Conservation (phyloP, 2,113 vertebrate genomes). For the Labeo catla region DNA sequence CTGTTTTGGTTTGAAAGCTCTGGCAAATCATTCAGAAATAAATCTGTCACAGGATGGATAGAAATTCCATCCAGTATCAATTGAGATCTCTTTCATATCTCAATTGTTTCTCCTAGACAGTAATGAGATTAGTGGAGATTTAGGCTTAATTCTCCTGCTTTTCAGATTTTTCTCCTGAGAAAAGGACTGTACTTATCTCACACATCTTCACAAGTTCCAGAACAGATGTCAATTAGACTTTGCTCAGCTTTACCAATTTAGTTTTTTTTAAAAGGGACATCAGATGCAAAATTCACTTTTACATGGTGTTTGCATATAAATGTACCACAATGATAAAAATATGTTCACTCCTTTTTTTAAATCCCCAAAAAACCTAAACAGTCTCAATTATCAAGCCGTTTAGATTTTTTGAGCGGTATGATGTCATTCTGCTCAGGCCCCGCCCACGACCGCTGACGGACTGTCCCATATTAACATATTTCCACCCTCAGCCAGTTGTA, state of each 20-base stretch:
- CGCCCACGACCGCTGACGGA: no score
- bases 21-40: background rate
- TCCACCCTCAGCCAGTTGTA: no score
- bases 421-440: no score
- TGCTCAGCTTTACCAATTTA: background rate
- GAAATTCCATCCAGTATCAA: background rate
- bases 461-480: no score
- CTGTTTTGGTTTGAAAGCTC: slow-evolving; percentile 2
- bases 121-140: background rate
- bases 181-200: background rate
- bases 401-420: no score
- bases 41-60: background rate
- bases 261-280: no score
- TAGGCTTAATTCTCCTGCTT: background rate
- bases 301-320: no score
- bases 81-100: background rate
- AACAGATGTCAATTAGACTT: background rate
- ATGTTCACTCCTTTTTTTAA: no score
- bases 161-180: background rate
- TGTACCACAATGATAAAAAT: no score
- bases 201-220: background rate
- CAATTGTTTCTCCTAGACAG: background rate
- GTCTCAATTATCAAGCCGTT: no score
- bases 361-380: no score
- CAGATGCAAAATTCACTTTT: no score